Evolutionary conservation across 2,113 vertebrate genomes (phyloP).

Genomic region (Datnioides undecimradiatus): DNA sequence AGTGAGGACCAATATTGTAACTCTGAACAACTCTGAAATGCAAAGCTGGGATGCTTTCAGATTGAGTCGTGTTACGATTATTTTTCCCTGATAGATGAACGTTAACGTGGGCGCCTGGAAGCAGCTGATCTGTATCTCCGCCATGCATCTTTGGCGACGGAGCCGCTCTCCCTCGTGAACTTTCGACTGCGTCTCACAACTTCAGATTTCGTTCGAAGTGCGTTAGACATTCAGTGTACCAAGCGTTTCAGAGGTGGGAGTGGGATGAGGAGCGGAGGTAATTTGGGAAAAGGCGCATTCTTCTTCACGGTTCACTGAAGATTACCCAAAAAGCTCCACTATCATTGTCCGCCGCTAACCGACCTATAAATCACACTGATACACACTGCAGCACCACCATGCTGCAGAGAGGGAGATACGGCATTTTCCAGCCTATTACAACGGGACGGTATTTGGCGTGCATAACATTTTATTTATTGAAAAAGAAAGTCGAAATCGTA

Average conservation of each 20-base stretch:
- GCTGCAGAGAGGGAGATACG: neutral
- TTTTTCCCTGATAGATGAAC: neutral
- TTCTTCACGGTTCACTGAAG: neutral
- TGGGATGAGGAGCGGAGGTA: neutral
- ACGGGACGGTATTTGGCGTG: neutral
- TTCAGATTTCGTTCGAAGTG: conserved; percentile 15
- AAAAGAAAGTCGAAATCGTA: neutral
- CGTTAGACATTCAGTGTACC: neutral
- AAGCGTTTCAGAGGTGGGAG: neutral
- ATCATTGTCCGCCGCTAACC: neutral
- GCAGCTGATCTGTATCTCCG: neutral
- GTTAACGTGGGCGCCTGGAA: conserved; percentile 15
- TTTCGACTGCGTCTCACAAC: neutral
- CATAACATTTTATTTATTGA: conserved; percentile 8
- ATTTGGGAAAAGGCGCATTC: conserved; percentile 4
- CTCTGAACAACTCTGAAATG: no score
- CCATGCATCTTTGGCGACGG: neutral
- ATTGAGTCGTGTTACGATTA: neutral
- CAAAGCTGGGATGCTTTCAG: conserved; percentile 14
- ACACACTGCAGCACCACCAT: conserved; percentile 6
- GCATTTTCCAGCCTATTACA: neutral
- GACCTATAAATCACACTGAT: conserved; percentile 24
- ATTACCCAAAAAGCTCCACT: neutral
- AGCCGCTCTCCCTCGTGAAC: neutral
- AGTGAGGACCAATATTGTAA: no score